Evolutionary conservation across 1,140 invertebrate species (phyloP), one percentile per base, ranked within the genome.

Genomic region (Zaprionus taronus): DNA sequence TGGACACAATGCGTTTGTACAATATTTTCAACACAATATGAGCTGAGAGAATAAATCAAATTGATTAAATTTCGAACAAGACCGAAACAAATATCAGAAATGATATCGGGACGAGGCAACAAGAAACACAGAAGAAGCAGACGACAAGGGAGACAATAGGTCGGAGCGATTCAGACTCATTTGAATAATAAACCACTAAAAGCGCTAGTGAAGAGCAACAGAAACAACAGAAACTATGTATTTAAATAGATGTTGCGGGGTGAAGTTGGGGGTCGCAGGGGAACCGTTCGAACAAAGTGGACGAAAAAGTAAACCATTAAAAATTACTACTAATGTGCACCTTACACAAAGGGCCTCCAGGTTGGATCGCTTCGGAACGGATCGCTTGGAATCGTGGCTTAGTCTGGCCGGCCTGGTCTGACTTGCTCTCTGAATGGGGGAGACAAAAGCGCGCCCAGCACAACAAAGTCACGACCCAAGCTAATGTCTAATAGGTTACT

Each of bases 261-360:
- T 3, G 2, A 7, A 7, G n/a, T 11, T 9, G 2, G n/a, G n/a
- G 9, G 11, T 9, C 6, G 17, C 17, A 15, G 17, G 47, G 6
- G 56, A 61, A 79, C 66, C 72, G 53, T 53, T 79, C 85, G 72
- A 85, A 85, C 79, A 90, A 82, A 90, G 62, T 82, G 58, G 78
- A 81, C 81, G 64, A 81, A 85, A 89, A 82, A 90, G 81, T 90
- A 85, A 90, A 85, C 76, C 85, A 90, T 90, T 90, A 90, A 90
- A 90, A 90, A 90, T 90, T 90, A 90, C 85, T 90, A 85, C 85
- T 90, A 90, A 90, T 90, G 85, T 90, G 85, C 85, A 90, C 85
- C 85, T 90, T 90, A 90, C 85, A 90, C 85, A 85, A 90, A 90
- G 68, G 68, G 26, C 36, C 38, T 41, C 28, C 64, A 69, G 58